Base-by-base conservation (phyloP, 2,113 vertebrate species). In the Oenanthe melanoleuca region DNA sequence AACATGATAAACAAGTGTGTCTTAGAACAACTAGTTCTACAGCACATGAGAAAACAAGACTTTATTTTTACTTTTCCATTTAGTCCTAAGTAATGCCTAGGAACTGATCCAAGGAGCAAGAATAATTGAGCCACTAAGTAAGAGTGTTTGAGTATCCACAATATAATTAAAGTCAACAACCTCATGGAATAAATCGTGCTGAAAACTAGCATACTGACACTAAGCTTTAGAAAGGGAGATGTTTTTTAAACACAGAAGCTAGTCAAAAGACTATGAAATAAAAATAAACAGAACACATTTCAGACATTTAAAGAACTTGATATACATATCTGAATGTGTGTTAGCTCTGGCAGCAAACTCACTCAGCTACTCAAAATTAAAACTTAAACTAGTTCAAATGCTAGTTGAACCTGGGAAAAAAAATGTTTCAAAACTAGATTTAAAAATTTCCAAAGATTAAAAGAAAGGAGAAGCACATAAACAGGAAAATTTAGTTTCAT, bases 131-230 rank as follows among this genome's bases (percentile, higher is more conserved):
- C 70, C 89, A 97, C 74, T 94, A 96, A 95, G 93, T 87, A 88
- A 89, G 70, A 91, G 84, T 80, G 71, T 63, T 80, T 0, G 19
- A 95, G 66, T 94, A 82, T 84, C 87, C 95, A 92, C 87, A 88
- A 96, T 88, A 91, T 95, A 92, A 96, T 94, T 96, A 93, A 93
- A 94, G 93, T 96, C 94, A 97, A 96, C 94, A 97, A 91, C 78
- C 71, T 93, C 87, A 89, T n/a, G 84, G 92, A 95, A 96, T 95
- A 92, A 95, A 93, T 87, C 29, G 24, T 96, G 89, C 89, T 91
- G 78, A 91, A 96, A 91, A 95, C 87, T 80, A 96, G 78, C 71
- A 52, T 73, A 55, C 70, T 86, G 93, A 97, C 95, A 96, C 93
- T 95, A 89, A 93, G 86, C 93, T 93, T 95, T 93, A 92, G 93